phyloP scores from a whole-genome alignment of 2,797 vertebrate species.

The Botia almorhae region DNA sequence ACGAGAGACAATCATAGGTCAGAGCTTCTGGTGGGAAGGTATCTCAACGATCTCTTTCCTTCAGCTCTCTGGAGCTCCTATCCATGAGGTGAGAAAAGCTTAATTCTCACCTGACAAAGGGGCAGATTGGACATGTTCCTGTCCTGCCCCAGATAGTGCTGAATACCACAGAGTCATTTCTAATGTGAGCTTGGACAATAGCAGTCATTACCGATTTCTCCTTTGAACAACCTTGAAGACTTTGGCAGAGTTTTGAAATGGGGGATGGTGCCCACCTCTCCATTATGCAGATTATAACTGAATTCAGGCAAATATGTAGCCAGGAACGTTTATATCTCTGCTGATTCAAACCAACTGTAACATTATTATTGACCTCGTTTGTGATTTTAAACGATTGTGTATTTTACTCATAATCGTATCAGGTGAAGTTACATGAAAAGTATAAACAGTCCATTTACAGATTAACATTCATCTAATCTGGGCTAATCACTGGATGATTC shows the following conservation, averaged over 20 bases:
- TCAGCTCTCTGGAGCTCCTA: slow-evolving; percentile 42
- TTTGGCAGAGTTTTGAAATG: slow-evolving; percentile 45
- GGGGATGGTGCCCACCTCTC: background rate
- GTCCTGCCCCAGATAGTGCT: slow-evolving; percentile 52
- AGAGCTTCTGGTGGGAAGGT: slow-evolving; percentile 41
- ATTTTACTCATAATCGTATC: background rate
- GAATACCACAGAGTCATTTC: slow-evolving; percentile 55
- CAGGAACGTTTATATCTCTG: background rate
- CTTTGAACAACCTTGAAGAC: slow-evolving; percentile 53
- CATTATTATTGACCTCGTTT: too few species aligned
- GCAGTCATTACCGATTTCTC: slow-evolving; percentile 57
- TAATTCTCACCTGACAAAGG: slow-evolving; percentile 79
- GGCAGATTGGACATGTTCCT: slow-evolving; percentile 69
- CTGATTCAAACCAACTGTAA: background rate
- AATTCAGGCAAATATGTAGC: background rate
- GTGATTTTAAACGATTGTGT: background rate
- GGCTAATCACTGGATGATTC: background rate
- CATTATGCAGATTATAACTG: background rate
- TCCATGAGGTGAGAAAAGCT: slow-evolving; percentile 69
- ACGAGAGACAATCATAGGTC: slow-evolving; percentile 50
- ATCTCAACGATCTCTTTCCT: slow-evolving; percentile 53
- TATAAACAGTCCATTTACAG: background rate
- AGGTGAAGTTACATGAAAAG: background rate
- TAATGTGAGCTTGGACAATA: slow-evolving; percentile 53
- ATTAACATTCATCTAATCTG: background rate